phyloP scores from a whole-genome alignment of 2,888 invertebrate genomes.

The Trichogramma dendrolimi region DNA sequence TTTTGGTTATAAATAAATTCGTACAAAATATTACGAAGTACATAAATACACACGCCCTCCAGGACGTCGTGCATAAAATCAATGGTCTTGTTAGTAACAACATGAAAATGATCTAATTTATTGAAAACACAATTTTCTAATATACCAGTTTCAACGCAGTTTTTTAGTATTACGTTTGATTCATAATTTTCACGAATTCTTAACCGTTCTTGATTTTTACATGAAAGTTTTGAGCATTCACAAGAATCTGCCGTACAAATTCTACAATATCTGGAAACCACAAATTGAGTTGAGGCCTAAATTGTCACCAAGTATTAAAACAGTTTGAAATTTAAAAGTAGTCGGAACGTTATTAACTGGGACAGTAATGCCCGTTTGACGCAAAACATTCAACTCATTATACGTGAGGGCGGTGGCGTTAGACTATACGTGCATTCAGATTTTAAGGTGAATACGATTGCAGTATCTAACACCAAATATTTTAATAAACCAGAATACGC shows the following conservation, averaged over 20 bases:
- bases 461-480: too few relatives aligned
- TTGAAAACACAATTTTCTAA: constrained; percentile 11
- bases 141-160: background rate
- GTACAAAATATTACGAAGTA: constrained; percentile 11
- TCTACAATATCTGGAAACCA: constrained; percentile 8
- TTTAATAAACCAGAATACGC: too few relatives aligned
- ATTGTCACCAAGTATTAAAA: background rate
- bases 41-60: constrained; percentile 8
- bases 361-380: constrained; percentile 10
- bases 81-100: constrained; percentile 9
- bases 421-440: too few relatives aligned
- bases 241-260: constrained; percentile 8
- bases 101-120: constrained; percentile 3
- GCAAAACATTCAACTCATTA: constrained; percentile 11
- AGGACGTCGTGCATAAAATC: constrained; percentile 21
- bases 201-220: constrained; percentile 2
- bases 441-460: too few relatives aligned
- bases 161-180: background rate
- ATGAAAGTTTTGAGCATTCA: background rate
- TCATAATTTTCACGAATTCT: constrained; percentile 9
- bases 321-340: constrained; percentile 11
- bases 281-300: constrained; percentile 7
- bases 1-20: constrained; percentile 16
- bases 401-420: too few relatives aligned
- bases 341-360: background rate